Conservation (phyloP, 2,113 vertebrate species). For the Callionymus lyra region DNA sequence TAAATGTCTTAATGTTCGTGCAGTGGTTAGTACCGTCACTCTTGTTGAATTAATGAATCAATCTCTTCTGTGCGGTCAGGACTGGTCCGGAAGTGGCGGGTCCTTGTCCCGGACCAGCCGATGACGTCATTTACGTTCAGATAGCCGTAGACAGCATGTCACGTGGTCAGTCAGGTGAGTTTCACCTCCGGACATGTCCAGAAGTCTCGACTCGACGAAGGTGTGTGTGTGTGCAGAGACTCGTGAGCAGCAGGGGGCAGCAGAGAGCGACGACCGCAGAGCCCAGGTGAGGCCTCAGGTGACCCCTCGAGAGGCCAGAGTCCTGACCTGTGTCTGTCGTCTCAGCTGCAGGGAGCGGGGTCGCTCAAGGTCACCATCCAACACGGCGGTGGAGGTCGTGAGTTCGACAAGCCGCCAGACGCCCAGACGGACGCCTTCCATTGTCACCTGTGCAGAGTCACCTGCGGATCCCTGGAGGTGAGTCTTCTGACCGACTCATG, state of each 20-base stretch:
- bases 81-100: too few relatives aligned
- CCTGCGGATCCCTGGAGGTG: slow-evolving; percentile 79
- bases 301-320: background rate
- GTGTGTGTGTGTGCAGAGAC: slow-evolving; percentile 7
- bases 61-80: too few relatives aligned
- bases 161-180: too few relatives aligned
- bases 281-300: slow-evolving; percentile 7
- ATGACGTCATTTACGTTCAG: too few relatives aligned
- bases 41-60: too few relatives aligned
- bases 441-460: slow-evolving; percentile 82
- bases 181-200: too few relatives aligned
- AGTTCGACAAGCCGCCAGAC: slow-evolving; percentile 68
- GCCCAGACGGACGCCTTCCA: slow-evolving; percentile 62
- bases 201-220: background rate
- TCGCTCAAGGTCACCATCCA: slow-evolving; percentile 93
- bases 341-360: slow-evolving; percentile 71
- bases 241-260: slow-evolving; percentile 28
- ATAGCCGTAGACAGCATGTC: too few relatives aligned
- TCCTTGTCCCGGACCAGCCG: too few relatives aligned
- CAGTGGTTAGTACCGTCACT: too few relatives aligned
- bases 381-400: slow-evolving; percentile 83
- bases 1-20: too few relatives aligned
- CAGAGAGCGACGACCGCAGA: slow-evolving; percentile 45
- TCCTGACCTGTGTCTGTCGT: slow-evolving; percentile 2
- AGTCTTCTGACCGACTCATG: too few relatives aligned